Percentiles rank a stretch among this genome's conserved stretches.
These are phyloP conservation scores for Odontomyia ornata DNA, from an alignment of 2,888 invertebrate genomes.

Conservation along the genomic window DNA sequence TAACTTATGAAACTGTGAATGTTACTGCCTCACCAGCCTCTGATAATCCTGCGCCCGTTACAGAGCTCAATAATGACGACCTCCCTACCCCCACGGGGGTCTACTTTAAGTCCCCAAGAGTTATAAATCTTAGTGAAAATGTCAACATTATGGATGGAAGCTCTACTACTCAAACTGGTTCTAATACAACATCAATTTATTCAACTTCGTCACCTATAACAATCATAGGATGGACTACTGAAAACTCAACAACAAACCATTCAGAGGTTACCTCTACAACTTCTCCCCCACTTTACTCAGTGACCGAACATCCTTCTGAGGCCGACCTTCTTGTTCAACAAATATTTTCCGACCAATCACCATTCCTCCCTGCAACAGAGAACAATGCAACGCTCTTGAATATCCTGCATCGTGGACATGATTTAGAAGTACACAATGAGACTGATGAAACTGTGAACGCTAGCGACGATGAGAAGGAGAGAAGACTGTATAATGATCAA, in stretches of 20 bases:
- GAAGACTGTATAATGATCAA: constrained; percentile 47
- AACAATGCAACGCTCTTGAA: constrained; percentile 70
- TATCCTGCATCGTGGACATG: constrained; percentile 69
- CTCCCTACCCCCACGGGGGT: constrained; percentile 52
- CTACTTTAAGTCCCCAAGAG: constrained; percentile 49
- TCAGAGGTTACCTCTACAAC: background rate
- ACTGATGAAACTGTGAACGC: constrained; percentile 42
- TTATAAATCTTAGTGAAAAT: constrained; percentile 37
- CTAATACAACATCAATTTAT: constrained; percentile 49
- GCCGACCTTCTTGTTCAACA: constrained; percentile 42
- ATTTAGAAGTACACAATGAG: constrained; percentile 61
- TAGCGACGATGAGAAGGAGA: constrained; percentile 44
- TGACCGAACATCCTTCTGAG: constrained; percentile 49
- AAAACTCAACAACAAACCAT: constrained; percentile 35
- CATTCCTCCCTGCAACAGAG: constrained; percentile 73
- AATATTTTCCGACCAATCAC: constrained; percentile 54
- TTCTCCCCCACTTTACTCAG: constrained; percentile 42
- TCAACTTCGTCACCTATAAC: constrained; percentile 50
- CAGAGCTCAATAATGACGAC: constrained; percentile 51
- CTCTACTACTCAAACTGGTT: constrained; percentile 29
- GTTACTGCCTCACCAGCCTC: background rate
- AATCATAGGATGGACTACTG: constrained; percentile 43
- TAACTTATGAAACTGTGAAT: background rate
- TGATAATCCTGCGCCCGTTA: constrained; percentile 51
- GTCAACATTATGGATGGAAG: constrained; percentile 51